phyloP scores from a whole-genome alignment of 2,113 vertebrate species.

The Crocuta crocuta region DNA sequence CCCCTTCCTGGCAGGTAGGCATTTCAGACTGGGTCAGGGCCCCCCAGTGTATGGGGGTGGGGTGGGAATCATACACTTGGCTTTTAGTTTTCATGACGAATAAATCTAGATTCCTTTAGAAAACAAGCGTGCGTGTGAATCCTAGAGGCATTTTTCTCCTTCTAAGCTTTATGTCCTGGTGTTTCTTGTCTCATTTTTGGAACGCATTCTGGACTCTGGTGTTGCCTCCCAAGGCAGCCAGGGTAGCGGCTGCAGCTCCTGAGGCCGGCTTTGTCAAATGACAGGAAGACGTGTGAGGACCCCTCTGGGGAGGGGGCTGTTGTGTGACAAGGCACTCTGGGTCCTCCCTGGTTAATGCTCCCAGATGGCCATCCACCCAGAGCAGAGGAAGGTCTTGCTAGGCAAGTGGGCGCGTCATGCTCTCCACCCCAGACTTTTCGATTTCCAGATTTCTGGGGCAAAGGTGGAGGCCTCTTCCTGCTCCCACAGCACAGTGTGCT shows the following conservation, averaged over 20 bases:
- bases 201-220: background rate
- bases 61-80: background rate
- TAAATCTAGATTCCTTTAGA: conserved; percentile 57
- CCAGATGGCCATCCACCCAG: background rate
- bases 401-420: background rate
- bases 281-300: background rate
- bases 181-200: background rate
- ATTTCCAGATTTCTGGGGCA: background rate
- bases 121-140: background rate
- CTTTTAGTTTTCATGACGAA: conserved; percentile 14
- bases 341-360: background rate
- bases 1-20: too few relatives aligned
- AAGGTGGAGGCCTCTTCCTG: background rate
- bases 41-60: too few relatives aligned
- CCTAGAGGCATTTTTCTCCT: background rate
- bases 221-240: background rate
- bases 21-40: background rate
- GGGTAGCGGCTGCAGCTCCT: background rate
- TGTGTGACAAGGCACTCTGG: background rate
- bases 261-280: background rate
- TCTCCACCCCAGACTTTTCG: background rate
- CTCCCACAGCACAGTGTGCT: background rate
- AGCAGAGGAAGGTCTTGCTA: background rate
- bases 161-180: background rate
- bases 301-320: background rate